phyloP scores from a whole-genome alignment of 2,797 vertebrate genomes.

The Apodemus agrarius region DNA sequence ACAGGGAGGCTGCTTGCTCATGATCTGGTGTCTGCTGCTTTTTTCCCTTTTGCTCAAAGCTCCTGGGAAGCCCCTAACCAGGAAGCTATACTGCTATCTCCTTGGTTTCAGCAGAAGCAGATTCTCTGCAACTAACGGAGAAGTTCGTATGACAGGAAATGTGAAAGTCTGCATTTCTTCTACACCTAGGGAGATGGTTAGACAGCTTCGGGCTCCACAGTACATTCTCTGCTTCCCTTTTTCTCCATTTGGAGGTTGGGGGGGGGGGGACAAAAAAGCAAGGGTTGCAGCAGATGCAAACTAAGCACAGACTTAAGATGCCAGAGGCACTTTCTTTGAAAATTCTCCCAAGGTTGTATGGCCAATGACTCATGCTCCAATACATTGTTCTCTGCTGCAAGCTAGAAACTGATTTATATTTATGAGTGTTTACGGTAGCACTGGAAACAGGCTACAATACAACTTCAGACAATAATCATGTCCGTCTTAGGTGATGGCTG shows the following conservation, averaged over 20 bases:
- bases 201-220: neutral
- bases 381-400: slow-evolving; percentile 42
- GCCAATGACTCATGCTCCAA: neutral
- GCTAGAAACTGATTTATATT: slow-evolving; percentile 40
- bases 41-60: slow-evolving; percentile 71
- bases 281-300: neutral
- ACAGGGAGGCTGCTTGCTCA: slow-evolving; percentile 72
- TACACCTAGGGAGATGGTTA: neutral
- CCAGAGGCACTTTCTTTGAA: slow-evolving; percentile 38
- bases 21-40: slow-evolving; percentile 66
- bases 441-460: slow-evolving; percentile 8
- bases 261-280: neutral
- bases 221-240: neutral
- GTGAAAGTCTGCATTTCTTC: neutral
- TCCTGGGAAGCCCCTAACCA: slow-evolving; percentile 60
- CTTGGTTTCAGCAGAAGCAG: slow-evolving; percentile 22
- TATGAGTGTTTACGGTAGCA: slow-evolving; percentile 2
- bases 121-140: neutral
- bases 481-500: neutral
- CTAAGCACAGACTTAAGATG: neutral
- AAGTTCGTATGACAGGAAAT: slow-evolving; percentile 9
- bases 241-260: neutral
- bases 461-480: slow-evolving; percentile 15
- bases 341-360: slow-evolving; percentile 3
- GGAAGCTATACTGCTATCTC: slow-evolving; percentile 58